Base-by-base conservation (phyloP, 2,888 invertebrate species). In the Campoplex capitator region DNA sequence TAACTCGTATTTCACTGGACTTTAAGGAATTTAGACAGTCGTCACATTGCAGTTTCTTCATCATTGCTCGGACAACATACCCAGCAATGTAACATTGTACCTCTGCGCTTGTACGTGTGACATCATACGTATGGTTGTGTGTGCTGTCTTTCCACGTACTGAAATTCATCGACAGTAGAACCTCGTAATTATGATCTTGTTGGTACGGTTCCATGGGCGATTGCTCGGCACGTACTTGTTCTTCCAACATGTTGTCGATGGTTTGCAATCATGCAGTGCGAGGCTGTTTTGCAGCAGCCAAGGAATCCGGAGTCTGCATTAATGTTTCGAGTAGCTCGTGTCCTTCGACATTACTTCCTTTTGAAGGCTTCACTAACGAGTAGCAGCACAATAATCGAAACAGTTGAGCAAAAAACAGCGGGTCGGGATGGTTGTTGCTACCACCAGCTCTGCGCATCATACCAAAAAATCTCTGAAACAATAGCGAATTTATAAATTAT, bases 391-490 rank as follows among this genome's bases (percentile, higher is more conserved):
- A n/a, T 11, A 74, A n/a, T 35, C 73, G 18, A 18, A 56, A 74
- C 3, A 74, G 35, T 51, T 74, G 73, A 51, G 54, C 73, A n/a
- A 74, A 74, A 35, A 56, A 56, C 9, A 54, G 35, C 8, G 56
- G 73, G 9, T 74, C 73, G 6, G 73, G 56, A 74, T 74, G 73
- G 11, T 74, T 38, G 38, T 74, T 56, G 23, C 73, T 74, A 23
- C 73, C 73, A 35, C 73, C 73, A 8, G 56, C 38, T 18, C 56
- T 74, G 38, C 73, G 73, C 51, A 74, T 74, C 56, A 74, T 74
- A n/a, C 73, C 73, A 11, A 74, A 74, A 18, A 74, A 74, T 54
- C 54, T 32, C 56, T 74, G 54, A 35, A 74, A 56, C 48, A 48
- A 32, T 11, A 42, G 70, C 6, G 16, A 13, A 42, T 13, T 71